Evolutionary conservation across 1,140 invertebrate genomes (phyloP), one percentile per base, ranked within the genome.

Genomic region (Leptonema lineaticorne): DNA sequence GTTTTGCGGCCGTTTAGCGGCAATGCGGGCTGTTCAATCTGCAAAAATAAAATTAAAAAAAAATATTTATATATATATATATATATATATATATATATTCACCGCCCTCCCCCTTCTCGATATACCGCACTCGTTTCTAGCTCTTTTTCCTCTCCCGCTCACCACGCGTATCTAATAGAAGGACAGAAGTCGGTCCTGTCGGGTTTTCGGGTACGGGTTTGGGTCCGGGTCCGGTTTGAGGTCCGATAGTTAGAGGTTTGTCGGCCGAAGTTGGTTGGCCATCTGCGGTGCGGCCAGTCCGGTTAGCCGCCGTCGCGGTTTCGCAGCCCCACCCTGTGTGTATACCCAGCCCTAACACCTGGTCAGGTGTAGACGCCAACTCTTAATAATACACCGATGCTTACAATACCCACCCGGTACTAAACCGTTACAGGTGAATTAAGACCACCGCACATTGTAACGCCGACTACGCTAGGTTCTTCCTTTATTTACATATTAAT

Each of bases 171-270:
- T 7, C 46, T 20, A 27, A n/a, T n/a, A n/a, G 58, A 67, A 65
- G 62, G 66, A 26, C 50, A 53, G 22, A 53, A 33, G 59, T 62
- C 16, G 29, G 58, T 67, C 48, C 64, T 58, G 63, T 50, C 63
- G 18, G 28, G 65, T 30, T 22, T 56, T 24, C 26, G 22, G 26
- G 45, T 41, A 22, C 20, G n/a, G 37, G 68, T 57, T 20, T 30
- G 63, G 64, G 70, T 69, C 71, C 62, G 69, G 64, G 70, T 59
- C 57, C 30, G 63, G 56, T n/a, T n/a, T n/a, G n/a, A n/a, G n/a
- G n/a, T n/a, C n/a, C n/a, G 73, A 71, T 75, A 72, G 72, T 68
- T 71, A 60, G 64, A 57, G 69, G 69, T 71, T 67, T 73, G 74
- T 69, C 65, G 63, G 63, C 58, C 65, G 69, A 53, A 67, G 62